These are phyloP conservation scores for Poecilia wingei DNA, from an alignment of 2,797 vertebrate species.

Conservation along the genomic window DNA sequence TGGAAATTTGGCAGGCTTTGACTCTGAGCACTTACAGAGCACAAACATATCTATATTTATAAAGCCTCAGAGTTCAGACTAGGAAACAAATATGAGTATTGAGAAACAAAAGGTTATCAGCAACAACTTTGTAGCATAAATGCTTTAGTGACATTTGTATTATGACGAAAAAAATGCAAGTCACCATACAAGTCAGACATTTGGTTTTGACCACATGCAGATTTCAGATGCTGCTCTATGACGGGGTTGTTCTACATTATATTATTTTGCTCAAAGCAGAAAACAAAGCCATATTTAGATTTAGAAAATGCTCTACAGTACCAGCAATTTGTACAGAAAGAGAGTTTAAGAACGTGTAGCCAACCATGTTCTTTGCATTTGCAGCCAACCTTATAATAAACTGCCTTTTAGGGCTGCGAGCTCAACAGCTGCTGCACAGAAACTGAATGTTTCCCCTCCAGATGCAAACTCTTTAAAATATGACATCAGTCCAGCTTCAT, in stretches of 20 bases:
- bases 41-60: not conserved
- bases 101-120: not conserved
- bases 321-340: not conserved
- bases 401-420: not conserved
- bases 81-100: not conserved
- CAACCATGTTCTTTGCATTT: not conserved
- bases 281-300: not conserved
- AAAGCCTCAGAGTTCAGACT: not conserved
- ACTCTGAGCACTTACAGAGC: constrained; percentile 30
- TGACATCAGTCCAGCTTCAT: constrained; percentile 11
- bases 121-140: not conserved
- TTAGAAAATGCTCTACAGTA: not conserved
- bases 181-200: not conserved
- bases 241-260: not conserved
- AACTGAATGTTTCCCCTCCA: constrained; percentile 12
- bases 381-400: not conserved
- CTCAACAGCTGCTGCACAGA: constrained; percentile 9
- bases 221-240: not conserved
- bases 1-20: constrained; percentile 34
- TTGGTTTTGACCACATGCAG: not conserved
- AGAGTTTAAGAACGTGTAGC: not conserved
- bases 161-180: not conserved
- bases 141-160: not conserved
- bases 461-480: constrained; percentile 9
- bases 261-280: not conserved